Evolutionary conservation across 2,113 vertebrate genomes (phyloP).

Genomic region (Ardeotis arabs): DNA sequence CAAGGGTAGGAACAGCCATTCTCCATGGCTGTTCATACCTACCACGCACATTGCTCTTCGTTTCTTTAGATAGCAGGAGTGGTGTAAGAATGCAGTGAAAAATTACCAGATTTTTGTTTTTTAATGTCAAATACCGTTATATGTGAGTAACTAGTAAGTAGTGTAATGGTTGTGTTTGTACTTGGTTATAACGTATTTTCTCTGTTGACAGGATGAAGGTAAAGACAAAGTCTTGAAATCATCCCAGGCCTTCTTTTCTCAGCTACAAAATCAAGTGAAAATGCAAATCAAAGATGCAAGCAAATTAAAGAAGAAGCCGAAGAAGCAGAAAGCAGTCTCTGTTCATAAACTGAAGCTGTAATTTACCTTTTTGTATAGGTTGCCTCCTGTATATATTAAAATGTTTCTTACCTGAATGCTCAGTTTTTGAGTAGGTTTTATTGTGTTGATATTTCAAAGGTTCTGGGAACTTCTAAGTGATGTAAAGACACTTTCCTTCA

Average conservation of each 20-base stretch:
- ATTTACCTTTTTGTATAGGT: neutral
- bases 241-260: slow-evolving; percentile 94
- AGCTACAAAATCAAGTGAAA: slow-evolving; percentile 95
- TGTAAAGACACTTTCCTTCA: neutral
- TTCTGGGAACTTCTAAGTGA: neutral
- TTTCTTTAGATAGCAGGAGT: neutral
- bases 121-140: neutral
- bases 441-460: neutral
- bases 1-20: neutral
- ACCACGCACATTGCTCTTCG: neutral
- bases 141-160: neutral
- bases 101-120: neutral
- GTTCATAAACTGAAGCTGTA: slow-evolving; percentile 91
- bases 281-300: slow-evolving; percentile 88
- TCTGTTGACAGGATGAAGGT: slow-evolving; percentile 85
- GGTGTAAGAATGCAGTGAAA: neutral
- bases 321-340: slow-evolving; percentile 82
- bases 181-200: neutral
- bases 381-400: slow-evolving; percentile 48
- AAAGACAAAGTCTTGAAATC: slow-evolving; percentile 93
- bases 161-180: neutral
- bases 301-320: slow-evolving; percentile 79
- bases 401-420: neutral
- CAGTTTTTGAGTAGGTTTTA: neutral
- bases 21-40: neutral